These are phyloP conservation scores for Latrodectus hesperus DNA, from an alignment of 2,888 invertebrate species.

Conservation along the genomic window DNA sequence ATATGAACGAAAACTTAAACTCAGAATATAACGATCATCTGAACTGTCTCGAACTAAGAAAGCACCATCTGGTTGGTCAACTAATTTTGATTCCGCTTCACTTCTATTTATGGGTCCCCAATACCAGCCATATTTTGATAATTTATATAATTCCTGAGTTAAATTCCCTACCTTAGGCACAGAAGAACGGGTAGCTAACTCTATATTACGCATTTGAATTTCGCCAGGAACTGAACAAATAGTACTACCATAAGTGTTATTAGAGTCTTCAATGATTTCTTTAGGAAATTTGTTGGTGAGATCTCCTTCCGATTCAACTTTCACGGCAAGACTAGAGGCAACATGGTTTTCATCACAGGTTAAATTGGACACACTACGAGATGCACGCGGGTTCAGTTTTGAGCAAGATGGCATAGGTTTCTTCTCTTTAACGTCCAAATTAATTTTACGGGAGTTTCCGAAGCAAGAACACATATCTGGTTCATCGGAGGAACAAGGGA, in stretches of 20 bases:
- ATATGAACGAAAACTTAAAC: slow-evolving; percentile 82
- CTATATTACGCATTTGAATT: not conserved
- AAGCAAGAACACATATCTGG: slow-evolving; percentile 42
- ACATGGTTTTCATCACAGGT: slow-evolving; percentile 23
- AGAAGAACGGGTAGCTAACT: not conserved
- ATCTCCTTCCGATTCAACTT: slow-evolving; percentile 46
- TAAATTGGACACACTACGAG: slow-evolving; percentile 47
- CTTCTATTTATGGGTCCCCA: slow-evolving; percentile 86
- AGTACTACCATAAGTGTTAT: slow-evolving; percentile 26
- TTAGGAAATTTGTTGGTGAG: not conserved
- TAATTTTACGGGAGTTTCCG: slow-evolving; percentile 12
- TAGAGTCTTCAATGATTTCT: not conserved
- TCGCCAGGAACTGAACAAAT: not conserved
- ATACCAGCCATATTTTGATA: slow-evolving; percentile 82
- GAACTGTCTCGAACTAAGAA: slow-evolving; percentile 87
- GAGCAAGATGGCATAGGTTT: slow-evolving; percentile 14
- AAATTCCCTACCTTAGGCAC: slow-evolving; percentile 72
- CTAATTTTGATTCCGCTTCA: slow-evolving; percentile 83
- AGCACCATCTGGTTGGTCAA: slow-evolving; percentile 83
- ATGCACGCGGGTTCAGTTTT: slow-evolving; percentile 37
- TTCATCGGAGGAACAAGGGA: slow-evolving; percentile 31
- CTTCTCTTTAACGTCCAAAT: not conserved
- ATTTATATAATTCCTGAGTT: slow-evolving; percentile 76
- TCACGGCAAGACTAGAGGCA: slow-evolving; percentile 45
- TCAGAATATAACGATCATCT: slow-evolving; percentile 82